These are phyloP conservation scores for Temnothorax curvispinosus DNA, from an alignment of 1,140 invertebrate species.

Conservation along the genomic window DNA sequence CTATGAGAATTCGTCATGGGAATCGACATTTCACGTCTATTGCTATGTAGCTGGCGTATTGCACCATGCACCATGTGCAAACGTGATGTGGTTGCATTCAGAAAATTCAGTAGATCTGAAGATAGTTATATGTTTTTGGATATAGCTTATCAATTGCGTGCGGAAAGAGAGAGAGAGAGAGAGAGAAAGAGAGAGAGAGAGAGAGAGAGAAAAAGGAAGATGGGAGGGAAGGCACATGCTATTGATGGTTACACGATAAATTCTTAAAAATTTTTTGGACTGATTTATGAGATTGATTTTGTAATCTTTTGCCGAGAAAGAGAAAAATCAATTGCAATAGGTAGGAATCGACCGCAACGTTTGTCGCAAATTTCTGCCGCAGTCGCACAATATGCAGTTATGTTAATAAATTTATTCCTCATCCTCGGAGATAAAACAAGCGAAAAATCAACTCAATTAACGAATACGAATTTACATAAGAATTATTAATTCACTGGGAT, in stretches of 20 bases:
- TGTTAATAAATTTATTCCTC: background rate
- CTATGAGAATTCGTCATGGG: slow-evolving; percentile 7
- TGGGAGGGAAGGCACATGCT: background rate
- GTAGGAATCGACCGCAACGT: background rate
- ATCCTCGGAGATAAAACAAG: background rate
- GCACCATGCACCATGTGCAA: background rate
- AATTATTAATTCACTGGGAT: slow-evolving; percentile 5
- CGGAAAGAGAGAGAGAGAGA: background rate
- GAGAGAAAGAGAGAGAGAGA: background rate
- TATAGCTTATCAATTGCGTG: background rate
- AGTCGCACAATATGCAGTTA: background rate
- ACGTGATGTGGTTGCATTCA: slow-evolving; percentile 31
- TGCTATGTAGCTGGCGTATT: background rate
- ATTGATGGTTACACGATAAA: background rate
- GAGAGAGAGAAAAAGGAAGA: background rate
- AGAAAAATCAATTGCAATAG: background rate
- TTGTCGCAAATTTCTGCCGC: background rate
- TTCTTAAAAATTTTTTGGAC: slow-evolving; percentile 3
- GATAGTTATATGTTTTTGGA: slow-evolving; percentile 6
- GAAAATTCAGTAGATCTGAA: slow-evolving; percentile 2
- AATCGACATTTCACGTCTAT: slow-evolving; percentile 15
- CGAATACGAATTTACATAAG: background rate
- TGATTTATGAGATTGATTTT: background rate
- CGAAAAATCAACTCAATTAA: background rate
- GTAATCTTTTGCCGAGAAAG: background rate